Percentiles rank a stretch among this genome's conserved stretches.
These are phyloP conservation scores for Oxytorus armatus DNA, from an alignment of 2,888 invertebrate genomes.

Conservation along the genomic window DNA sequence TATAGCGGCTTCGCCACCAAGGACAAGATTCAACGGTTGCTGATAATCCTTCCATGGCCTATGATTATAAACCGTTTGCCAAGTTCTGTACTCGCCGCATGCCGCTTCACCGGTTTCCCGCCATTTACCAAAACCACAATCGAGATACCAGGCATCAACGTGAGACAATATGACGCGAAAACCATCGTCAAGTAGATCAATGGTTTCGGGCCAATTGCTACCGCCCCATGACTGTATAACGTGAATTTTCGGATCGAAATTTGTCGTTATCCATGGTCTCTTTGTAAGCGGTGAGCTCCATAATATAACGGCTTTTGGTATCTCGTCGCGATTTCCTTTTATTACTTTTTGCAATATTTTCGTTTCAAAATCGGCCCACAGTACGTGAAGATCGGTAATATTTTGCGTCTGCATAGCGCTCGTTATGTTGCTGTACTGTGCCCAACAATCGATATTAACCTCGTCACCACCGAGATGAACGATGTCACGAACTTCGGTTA, in stretches of 20 bases:
- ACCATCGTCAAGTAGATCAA: conserved; percentile 91
- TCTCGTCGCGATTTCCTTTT: conserved; percentile 87
- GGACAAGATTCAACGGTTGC: conserved; percentile 82
- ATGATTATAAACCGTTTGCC: conserved; percentile 95
- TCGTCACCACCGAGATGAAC: conserved; percentile 95
- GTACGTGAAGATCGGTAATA: conserved; percentile 90
- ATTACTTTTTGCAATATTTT: conserved; percentile 88
- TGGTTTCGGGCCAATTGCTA: conserved; percentile 92
- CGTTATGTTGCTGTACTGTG: conserved; percentile 84
- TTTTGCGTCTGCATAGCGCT: conserved; percentile 87
- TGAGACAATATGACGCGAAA: conserved; percentile 92
- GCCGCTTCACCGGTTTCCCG: conserved; percentile 93
- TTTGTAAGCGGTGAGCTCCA: conserved; percentile 93
- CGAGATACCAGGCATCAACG: conserved; percentile 95
- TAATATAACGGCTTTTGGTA: conserved; percentile 87
- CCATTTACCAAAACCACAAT: conserved; percentile 95
- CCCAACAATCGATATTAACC: conserved; percentile 93
- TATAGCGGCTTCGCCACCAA: conserved; percentile 93
- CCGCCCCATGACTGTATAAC: conserved; percentile 93
- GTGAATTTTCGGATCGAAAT: conserved; percentile 90
- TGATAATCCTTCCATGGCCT: conserved; percentile 88
- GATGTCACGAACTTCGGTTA: conserved; percentile 91
- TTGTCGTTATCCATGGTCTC: conserved; percentile 88
- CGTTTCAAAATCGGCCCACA: conserved; percentile 92
- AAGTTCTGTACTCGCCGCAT: conserved; percentile 94